Evolutionary conservation across 2,888 invertebrate species (phyloP), one percentile per base, ranked within the genome.

Genomic region (Tribolium freemani): DNA sequence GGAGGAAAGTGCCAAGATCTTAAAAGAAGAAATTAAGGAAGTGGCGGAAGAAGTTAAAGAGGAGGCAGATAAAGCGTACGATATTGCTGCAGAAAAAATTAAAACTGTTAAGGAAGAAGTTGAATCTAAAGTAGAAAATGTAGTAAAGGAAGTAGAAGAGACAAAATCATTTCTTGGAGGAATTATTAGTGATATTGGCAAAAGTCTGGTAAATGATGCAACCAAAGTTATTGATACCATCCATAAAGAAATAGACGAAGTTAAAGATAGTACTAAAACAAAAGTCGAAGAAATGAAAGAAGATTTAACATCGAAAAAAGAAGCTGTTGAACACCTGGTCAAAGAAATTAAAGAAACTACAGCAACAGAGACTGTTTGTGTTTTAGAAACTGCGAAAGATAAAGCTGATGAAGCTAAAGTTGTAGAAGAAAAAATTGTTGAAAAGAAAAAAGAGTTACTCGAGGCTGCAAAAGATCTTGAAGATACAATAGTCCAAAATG

Each of bases 21-120:
- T 21, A 20, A 60, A 46, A 46, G 26, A 67, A 54, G 9, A 4
- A 9, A 26, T 45, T 48, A 67, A 57, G 57, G 30, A 48, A 16
- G 44, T 58, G 38, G 50, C 21, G 8, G 54, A 56, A n/a, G 10
- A 3, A 11, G 8, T 56, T 11, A 51, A 20, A 5, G n/a, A 21
- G 1, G n/a, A 48, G 10, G 72, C 81, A 82, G 8, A 82, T 81
- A 30, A n/a, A 9, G 53, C 31, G 5, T 31, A 51, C 31, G 51
- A 50, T 10, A 11, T 6, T 50, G 16, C 13, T 50, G 10, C 9
- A 26, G 38, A 11, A 53, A 38, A 77, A 81, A 26, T 69, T 54
- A 13, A 64, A 73, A 26, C 70, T 69, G 26, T 56, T 46, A 26
- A 56, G 50, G 72, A 72, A 53, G 44, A 69, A 31, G 45, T 56